A percentile compares a stretch with the other conserved stretches of the same genome.
Conservation (phyloP, 2,888 invertebrate species). For the Trichopria drosophilae region DNA sequence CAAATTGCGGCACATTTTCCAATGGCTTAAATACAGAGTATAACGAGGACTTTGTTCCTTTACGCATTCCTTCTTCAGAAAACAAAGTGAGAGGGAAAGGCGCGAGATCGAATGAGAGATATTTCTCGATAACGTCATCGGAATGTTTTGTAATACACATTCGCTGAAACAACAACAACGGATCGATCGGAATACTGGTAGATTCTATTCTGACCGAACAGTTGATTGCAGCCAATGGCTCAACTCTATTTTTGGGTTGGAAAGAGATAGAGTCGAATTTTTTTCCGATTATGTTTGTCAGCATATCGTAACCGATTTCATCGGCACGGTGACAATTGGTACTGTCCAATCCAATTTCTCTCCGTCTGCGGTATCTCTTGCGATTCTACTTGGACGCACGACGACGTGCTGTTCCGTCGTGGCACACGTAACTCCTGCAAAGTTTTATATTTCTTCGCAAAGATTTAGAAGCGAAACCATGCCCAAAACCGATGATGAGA, state of each 20-base stretch:
- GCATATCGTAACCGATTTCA: slow-evolving; percentile 36
- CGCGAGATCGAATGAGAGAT: background rate
- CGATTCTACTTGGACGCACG: background rate
- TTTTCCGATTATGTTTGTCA: slow-evolving; percentile 43
- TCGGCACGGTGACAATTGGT: slow-evolving; percentile 37
- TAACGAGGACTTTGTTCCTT: no score
- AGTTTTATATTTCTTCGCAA: background rate
- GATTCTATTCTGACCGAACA: background rate
- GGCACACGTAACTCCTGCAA: no score
- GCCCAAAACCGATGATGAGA: background rate
- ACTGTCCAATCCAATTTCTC: slow-evolving; percentile 32
- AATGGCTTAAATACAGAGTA: slow-evolving; percentile 3
- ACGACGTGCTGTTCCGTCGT: no score
- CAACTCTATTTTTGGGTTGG: slow-evolving; percentile 31
- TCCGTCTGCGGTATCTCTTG: background rate
- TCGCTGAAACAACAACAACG: slow-evolving; percentile 4
- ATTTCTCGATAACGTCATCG: background rate
- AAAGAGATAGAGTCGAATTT: slow-evolving; percentile 38
- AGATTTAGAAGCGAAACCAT: slow-evolving; percentile 1
- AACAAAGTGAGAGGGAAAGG: slow-evolving; percentile 6
- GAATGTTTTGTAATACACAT: background rate
- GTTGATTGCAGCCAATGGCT: background rate
- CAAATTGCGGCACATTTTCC: background rate
- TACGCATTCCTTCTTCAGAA: no score
- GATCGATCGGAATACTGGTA: background rate